Percentiles rank a stretch among this genome's conserved stretches.
Conservation (phyloP, 2,113 vertebrate genomes). For the Pedionomus torquatus region DNA sequence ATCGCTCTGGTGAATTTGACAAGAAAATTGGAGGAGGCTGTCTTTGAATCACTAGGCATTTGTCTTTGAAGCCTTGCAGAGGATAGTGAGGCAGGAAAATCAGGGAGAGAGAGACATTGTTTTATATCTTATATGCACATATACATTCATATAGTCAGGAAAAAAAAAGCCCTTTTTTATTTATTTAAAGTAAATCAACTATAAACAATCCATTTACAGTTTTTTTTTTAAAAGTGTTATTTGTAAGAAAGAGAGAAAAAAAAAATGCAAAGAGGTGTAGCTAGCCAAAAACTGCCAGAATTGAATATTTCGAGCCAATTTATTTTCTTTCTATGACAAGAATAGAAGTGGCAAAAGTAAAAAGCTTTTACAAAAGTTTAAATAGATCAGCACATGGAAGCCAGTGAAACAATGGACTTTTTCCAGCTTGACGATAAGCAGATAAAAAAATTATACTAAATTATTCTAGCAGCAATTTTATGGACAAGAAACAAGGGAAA, state of each 20-base stretch:
- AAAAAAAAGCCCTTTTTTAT: not conserved
- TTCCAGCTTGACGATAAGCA: not conserved
- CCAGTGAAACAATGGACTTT: not conserved
- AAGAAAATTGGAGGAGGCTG: not conserved
- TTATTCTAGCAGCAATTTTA: not conserved
- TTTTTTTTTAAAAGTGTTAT: not conserved
- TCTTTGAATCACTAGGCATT: not conserved
- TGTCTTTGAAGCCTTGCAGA: not conserved
- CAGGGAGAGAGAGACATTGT: not conserved
- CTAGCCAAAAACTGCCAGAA: not conserved
- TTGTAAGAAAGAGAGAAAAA: not conserved
- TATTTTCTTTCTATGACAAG: not conserved
- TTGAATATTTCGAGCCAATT: not conserved
- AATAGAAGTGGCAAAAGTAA: not conserved
- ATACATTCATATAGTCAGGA: not conserved
- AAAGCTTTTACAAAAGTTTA: not conserved
- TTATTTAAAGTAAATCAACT: not conserved
- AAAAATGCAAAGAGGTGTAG: not conserved
- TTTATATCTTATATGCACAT: not conserved
- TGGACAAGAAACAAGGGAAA: not conserved
- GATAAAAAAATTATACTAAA: not conserved
- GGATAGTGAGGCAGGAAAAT: not conserved
- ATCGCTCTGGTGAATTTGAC: not conserved
- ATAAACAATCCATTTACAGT: not conserved
- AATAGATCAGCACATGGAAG: not conserved